Base-by-base conservation (phyloP, 2,888 invertebrate genomes). In the Ypsolopha sequella region DNA sequence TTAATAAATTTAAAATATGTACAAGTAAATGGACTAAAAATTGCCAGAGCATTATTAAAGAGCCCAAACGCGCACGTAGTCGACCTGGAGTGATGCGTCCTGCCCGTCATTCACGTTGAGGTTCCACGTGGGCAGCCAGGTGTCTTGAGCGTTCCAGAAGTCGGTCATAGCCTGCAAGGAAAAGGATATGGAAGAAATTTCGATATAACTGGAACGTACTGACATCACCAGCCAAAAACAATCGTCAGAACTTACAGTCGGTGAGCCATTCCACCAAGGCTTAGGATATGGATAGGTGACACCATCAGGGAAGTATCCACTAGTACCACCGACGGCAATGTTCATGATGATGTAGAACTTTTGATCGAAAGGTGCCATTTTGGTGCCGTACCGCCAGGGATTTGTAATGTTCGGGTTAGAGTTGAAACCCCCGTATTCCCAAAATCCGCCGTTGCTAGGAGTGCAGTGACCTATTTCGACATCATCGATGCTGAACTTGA, bases 361-460 rank as follows among this genome's bases (percentile, higher is more conserved):
- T 65, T 91, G 86, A 64, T 92, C 91, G 60, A 92, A 92, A 1
- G 92, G 92, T 10, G 91, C 91, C 90, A 91, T 90, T 63, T 84
- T 88, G 35, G 73, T 67, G 45, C 80, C 88, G 55, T 69, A 76
- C 50, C 78, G 72, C 90, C 90, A 90, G 6, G 89, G 89, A 65
- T 90, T 91, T 9, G 75, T 66, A 11, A 86, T 64, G 50, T 76
- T 80, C 6, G 79, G 73, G 50, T 76, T 75, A 59, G 73, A 80
- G 52, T 70, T 73, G 59, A 92, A 90, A 0, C 85, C 85, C 1
- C 91, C 91, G 44, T 87, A 70, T 48, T 89, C 80, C 92, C 92
- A 93, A 74, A 93, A 92, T 2, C 91, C 91, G 4, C 88, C 89
- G 33, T 63, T 76, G 10, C 86, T 80, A 1, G 90, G 89, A 0